Conservation (phyloP, 2,797 vertebrate species). For the Tragopan temminckii region DNA sequence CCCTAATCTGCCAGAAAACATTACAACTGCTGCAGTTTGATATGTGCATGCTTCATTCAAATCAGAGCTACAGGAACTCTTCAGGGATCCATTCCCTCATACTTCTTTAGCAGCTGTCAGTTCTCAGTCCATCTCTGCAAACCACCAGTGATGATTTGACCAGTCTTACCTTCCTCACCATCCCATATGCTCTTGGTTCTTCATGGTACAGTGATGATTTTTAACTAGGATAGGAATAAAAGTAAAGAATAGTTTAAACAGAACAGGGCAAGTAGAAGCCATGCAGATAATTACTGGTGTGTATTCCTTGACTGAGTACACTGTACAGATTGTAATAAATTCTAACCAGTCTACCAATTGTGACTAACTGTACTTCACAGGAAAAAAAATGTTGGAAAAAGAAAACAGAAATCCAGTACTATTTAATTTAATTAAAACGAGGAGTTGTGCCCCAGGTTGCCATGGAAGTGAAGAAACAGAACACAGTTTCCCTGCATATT, state of each 20-base stretch:
- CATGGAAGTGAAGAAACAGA: background rate
- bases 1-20: background rate
- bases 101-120: background rate
- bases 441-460: background rate
- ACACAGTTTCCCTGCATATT: background rate
- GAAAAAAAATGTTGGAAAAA: background rate
- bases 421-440: background rate
- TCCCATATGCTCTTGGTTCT: background rate
- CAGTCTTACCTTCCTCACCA: background rate
- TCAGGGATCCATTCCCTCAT: background rate
- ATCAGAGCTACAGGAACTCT: background rate
- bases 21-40: background rate
- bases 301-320: background rate
- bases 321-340: background rate
- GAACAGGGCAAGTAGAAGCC: background rate
- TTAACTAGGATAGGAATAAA: too few relatives aligned
- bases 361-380: background rate
- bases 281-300: background rate
- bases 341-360: background rate
- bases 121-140: background rate
- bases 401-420: rapidly evolving
- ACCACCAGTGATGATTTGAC: background rate
- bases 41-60: too few relatives aligned
- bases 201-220: background rate
- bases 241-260: background rate